A percentile compares a stretch with the other conserved stretches of the same genome.
These are phyloP conservation scores for Cyprinus carpio DNA, from an alignment of 2,113 vertebrate species.

Conservation along the genomic window DNA sequence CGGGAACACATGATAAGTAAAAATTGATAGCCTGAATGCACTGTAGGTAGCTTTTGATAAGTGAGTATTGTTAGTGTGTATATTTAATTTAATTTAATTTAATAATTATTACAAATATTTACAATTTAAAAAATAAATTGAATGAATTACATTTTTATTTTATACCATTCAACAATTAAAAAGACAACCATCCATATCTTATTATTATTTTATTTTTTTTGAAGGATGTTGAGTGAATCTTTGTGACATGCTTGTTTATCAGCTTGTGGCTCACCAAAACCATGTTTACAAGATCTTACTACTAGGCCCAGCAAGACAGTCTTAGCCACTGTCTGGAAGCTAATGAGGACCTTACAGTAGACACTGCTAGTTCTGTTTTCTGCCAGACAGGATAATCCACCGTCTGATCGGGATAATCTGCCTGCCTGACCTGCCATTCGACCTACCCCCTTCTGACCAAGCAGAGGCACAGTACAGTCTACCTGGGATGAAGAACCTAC, in stretches of 20 bases:
- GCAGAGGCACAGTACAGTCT: background rate
- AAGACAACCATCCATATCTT: background rate
- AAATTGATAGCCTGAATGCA: too few relatives aligned
- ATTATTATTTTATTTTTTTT: constrained; percentile 27
- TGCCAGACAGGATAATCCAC: constrained; percentile 66
- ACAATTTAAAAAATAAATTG: too few relatives aligned
- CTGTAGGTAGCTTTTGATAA: too few relatives aligned
- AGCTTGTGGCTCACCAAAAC: constrained; percentile 30
- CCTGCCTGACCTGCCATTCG: constrained; percentile 48
- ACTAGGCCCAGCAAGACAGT: constrained; percentile 15
- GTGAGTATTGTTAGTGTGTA: too few relatives aligned
- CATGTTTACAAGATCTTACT: constrained; percentile 44
- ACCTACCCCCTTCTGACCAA: constrained; percentile 47
- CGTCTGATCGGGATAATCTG: constrained; percentile 74
- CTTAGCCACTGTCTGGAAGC: constrained; percentile 35
- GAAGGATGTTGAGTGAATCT: constrained; percentile 5
- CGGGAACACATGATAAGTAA: too few relatives aligned
- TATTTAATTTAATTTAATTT: too few relatives aligned
- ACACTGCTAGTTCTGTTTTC: constrained; percentile 35
- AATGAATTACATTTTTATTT: background rate
- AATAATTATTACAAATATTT: too few relatives aligned
- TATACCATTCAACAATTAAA: background rate
- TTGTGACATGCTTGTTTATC: constrained; percentile 44
- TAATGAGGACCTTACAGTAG: constrained; percentile 45
- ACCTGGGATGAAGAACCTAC: background rate